Evolutionary conservation across 2,113 vertebrate species (phyloP).

Genomic region (Microtus richardsoni): DNA sequence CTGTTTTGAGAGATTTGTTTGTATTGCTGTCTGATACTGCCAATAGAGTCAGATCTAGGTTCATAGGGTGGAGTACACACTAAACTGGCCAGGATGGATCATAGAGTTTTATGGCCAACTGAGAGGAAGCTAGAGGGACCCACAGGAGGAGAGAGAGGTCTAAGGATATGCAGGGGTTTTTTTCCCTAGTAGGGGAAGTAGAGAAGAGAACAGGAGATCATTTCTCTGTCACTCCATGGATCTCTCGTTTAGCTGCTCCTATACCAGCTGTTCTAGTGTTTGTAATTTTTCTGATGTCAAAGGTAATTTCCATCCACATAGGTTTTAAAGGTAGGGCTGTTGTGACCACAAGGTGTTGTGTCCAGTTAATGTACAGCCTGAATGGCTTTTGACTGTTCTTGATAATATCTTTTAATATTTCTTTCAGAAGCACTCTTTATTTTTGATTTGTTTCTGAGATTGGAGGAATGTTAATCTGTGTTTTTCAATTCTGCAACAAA

Average conservation of each 20-base stretch:
- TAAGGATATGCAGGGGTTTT: neutral
- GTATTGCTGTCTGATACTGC: neutral
- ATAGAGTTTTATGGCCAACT: neutral
- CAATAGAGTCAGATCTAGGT: neutral
- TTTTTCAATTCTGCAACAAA: neutral
- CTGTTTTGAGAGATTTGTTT: neutral
- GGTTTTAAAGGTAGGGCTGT: neutral
- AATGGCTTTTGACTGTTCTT: neutral
- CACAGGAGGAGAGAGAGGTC: neutral
- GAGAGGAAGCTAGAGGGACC: neutral
- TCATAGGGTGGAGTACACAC: neutral
- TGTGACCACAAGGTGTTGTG: neutral
- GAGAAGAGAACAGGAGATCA: neutral
- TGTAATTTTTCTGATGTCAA: neutral
- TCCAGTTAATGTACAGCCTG: neutral
- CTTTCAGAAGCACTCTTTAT: neutral
- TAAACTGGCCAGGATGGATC: neutral
- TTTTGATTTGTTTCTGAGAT: neutral
- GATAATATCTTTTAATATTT: neutral
- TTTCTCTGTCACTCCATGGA: neutral
- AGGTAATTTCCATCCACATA: neutral
- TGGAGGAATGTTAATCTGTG: neutral
- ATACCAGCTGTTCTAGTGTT: neutral
- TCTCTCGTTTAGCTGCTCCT: neutral
- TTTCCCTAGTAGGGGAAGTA: neutral